Evolutionary conservation across 2,113 vertebrate genomes (phyloP), one percentile per base, ranked within the genome.

Genomic region (Scopus umbretta): DNA sequence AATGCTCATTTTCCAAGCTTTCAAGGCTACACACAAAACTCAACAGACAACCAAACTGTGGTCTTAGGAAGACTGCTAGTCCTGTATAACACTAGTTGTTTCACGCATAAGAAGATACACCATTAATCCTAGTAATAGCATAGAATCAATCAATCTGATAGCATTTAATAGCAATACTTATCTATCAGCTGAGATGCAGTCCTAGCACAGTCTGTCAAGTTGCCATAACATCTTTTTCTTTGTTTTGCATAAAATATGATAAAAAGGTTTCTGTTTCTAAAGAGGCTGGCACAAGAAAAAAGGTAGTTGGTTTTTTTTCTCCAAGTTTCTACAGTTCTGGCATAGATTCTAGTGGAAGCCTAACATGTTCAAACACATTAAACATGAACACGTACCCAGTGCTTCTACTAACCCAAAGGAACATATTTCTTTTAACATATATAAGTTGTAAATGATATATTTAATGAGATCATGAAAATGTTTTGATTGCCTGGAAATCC

Each of bases 401-500:
- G 11, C 62, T 62, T 75, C 76, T 55, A 66, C 50, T 75, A 86
- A 43, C 38, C 29, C 81, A 86, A 55, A 73, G 50, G 38, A 40
- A 90, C 56, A 27, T 79, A 88, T 29, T 90, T 94, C 84, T 96
- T 94, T 95, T 95, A 96, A 89, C 89, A 55, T 79, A 59, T 27
- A 52, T 73, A 7, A 82, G 66, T 53, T 66, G 66, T 47, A 90
- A 95, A 87, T 82, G 45, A 92, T 62, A 73, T 40, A 90, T 78
- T 91, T 95, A 94, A 95, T 95, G 78, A 94, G 80, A 76, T 92
- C 62, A 74, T 92, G 80, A 92, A 88, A 82, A 92, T 92, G 74
- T 91, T 97, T 94, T 95, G 68, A 87, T 95, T 95, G 89, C 95
- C 80, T 97, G 81, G 89, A 97, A 97, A 94, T 91, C 50, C 86